Base-by-base conservation (phyloP, 2,797 vertebrate species). In the Pipistrellus nathusii region DNA sequence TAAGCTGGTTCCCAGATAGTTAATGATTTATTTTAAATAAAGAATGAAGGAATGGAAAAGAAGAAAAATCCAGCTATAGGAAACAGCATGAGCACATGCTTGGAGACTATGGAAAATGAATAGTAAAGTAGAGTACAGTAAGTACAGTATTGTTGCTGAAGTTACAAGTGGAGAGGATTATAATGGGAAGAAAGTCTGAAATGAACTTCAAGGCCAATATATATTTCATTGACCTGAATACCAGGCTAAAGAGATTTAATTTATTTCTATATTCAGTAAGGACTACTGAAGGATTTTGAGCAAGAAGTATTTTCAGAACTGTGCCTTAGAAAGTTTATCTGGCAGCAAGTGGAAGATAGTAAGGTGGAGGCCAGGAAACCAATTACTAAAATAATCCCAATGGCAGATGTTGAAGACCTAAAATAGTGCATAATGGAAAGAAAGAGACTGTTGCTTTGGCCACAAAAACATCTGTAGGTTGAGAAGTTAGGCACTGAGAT, bases 341-440 rank as follows among this genome's bases (percentile, higher is more conserved):
- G 77, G 75, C 75, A 90, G 25, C 27, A 80, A 15, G 3, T 88
- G 35, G 41, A 57, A 84, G 72, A 84, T 44, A 92, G 68, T 77
- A 82, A 82, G 71, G 48, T 32, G 25, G 64, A 82, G 46, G 32
- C 87, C 88, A 96, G 57, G 64, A 97, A 95, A 77, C 25, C 48
- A 85, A 93, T 90, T 88, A 82, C 44, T 86, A 93, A 96, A 92
- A 76, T 78, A 91, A 96, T 91, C 83, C 30, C 51, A 93, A 53
- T 41, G 76, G 38, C 86, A 95, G 89, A 96, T 85, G 81, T 68
- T 66, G 32, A 91, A 85, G 80, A 69, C 62, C 12, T 75, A 73
- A 92, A 93, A 93, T 73, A 73, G 25, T 66, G 20, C 38, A 73
- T 69, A 30, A 85, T 68, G 48, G 25, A 59, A 89, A 88, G 17